Evolutionary conservation across 2,888 invertebrate species (phyloP).

Genomic region (Tineola bisselliella): DNA sequence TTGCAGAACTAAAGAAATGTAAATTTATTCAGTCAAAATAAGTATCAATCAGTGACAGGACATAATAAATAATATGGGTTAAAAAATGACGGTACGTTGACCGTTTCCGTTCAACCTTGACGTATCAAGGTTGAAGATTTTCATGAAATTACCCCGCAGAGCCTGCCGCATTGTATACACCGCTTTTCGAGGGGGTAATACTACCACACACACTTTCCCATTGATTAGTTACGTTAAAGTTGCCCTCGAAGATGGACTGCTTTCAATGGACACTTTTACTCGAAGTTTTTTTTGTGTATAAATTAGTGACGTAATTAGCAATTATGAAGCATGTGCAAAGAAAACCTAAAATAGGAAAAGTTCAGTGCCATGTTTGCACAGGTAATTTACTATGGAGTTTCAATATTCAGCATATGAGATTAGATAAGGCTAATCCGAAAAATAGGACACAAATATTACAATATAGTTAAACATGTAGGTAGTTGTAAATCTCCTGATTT

Average conservation of each 20-base stretch:
- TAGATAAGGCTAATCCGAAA: background rate
- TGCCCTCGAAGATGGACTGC: background rate
- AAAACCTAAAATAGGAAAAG: constrained; percentile 1
- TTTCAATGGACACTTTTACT: background rate
- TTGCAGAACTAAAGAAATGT: background rate
- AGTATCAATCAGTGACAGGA: background rate
- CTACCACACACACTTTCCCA: background rate
- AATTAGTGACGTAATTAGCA: background rate
- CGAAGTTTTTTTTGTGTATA: background rate
- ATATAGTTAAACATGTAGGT: background rate
- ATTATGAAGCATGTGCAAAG: background rate
- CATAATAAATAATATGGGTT: background rate
- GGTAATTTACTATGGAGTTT: background rate
- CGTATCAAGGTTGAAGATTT: constrained; percentile 9
- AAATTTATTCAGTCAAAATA: background rate
- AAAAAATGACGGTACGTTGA: background rate
- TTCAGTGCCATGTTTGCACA: background rate
- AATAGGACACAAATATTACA: background rate
- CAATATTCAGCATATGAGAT: background rate
- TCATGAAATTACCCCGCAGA: constrained; percentile 6
- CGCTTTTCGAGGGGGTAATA: background rate
- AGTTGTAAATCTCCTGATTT: background rate
- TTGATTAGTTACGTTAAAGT: background rate
- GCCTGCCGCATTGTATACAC: constrained; percentile 1
- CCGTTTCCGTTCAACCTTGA: constrained; percentile 1